These are phyloP conservation scores for Lagopus leucura DNA, from an alignment of 2,113 vertebrate species.

Conservation along the genomic window DNA sequence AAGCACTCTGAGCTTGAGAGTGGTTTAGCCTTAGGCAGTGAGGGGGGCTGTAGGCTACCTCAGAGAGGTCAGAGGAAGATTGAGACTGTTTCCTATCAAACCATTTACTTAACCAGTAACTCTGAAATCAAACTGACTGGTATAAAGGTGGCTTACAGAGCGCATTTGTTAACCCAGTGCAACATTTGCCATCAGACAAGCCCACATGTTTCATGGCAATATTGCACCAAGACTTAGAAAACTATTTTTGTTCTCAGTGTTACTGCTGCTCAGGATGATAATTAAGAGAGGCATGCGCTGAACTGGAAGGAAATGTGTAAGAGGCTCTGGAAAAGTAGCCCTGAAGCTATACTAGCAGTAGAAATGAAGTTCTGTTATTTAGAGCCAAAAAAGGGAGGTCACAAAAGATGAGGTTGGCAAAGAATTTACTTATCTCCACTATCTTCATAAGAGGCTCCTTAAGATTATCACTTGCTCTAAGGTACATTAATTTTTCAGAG, in stretches of 20 bases:
- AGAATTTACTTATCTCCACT: background rate
- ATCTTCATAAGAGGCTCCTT: background rate
- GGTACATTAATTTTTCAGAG: slow-evolving; percentile 9
- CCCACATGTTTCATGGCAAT: background rate
- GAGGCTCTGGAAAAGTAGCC: background rate
- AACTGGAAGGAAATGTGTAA: background rate
- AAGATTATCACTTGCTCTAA: background rate
- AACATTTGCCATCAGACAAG: background rate
- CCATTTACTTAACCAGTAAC: background rate
- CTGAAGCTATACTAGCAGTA: background rate
- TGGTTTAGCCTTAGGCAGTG: background rate
- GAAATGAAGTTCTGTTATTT: slow-evolving; percentile 27
- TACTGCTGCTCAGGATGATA: background rate
- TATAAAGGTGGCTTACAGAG: background rate
- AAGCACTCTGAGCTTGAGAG: background rate
- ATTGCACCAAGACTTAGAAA: background rate
- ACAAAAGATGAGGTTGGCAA: background rate
- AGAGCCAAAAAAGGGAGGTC: slow-evolving; percentile 3
- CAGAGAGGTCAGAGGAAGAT: background rate
- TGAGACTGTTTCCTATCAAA: background rate
- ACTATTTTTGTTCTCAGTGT: background rate
- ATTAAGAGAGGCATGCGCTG: background rate
- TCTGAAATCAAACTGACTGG: background rate
- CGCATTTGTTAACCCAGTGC: background rate
- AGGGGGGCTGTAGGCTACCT: background rate